Base-by-base conservation (phyloP, 2,113 vertebrate species). In the Furnarius figulus region DNA sequence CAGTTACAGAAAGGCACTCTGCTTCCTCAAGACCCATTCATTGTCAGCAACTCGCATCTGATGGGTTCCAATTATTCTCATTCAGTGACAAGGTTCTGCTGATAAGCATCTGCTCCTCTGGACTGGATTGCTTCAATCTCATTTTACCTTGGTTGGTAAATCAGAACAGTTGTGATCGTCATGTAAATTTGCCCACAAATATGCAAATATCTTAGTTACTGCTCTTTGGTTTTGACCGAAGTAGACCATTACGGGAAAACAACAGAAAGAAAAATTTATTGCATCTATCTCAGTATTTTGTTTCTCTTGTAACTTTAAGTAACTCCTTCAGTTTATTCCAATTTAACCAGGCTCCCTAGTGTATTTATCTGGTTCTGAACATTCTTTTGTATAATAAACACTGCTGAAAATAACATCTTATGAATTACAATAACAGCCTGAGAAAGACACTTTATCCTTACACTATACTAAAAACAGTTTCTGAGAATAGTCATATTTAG, bases 401-500 rank as follows among this genome's bases (percentile, higher is more conserved):
- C 71, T 89, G 86, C 96, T 96, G 97, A 98, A 97, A 98, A 98
- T 96, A 97, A 90, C 83, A 77, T 88, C 74, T 94, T 93, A 89
- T 77, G 95, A 97, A 97, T 84, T 96, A 84, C 44, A 97, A 50
- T 78, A 94, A 95, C 65, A 62, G 33, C 91, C 92, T 95, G 77
- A 97, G 92, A 97, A 95, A 95, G 71, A 82, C 55, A 86, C 12
- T 83, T 81, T 93, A 96, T 91, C 66, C 82, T 52, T 71, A 22
- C n/a, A 24, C 67, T 83, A 73, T 52, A 68, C 72, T 82, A 89
- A 96, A 94, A 78, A 8, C 85, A 44, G 67, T 78, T 92, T 83
- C 40, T 73, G 65, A 44, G 44, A 92, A 70, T 4, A 90, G 79
- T 65, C 39, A 55, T 37, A 72, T 89, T 94, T 90, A 95, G 87